These are phyloP conservation scores for Torymus texanus DNA, from an alignment of 2,888 invertebrate species.

Conservation along the genomic window DNA sequence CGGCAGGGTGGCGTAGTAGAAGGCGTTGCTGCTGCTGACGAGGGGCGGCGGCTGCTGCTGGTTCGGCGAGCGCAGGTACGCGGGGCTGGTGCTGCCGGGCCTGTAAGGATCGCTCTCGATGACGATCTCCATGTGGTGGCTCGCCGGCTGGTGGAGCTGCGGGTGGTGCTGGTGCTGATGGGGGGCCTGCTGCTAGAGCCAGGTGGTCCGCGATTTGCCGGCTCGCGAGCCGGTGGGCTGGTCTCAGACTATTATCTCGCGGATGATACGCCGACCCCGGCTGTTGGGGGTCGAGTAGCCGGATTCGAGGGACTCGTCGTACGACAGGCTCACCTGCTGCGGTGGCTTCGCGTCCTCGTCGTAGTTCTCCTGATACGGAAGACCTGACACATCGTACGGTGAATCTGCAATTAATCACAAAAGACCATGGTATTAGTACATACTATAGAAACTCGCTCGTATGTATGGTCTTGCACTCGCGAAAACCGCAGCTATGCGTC, in stretches of 20 bases:
- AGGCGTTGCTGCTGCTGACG: constrained; percentile 46
- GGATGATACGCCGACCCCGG: constrained; percentile 92
- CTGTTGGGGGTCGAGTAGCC: constrained; percentile 97
- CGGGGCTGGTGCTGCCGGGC: constrained; percentile 53
- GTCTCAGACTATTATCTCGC: constrained; percentile 93
- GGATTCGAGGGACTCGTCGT: constrained; percentile 94
- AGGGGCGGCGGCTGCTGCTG: constrained; percentile 48
- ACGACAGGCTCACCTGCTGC: constrained; percentile 90
- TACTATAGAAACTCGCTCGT: no score
- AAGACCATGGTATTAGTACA: constrained; percentile 21
- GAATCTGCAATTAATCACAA: constrained; percentile 81
- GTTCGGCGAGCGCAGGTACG: constrained; percentile 54
- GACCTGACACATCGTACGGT: constrained; percentile 94
- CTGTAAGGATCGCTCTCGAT: constrained; percentile 68
- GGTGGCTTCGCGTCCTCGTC: constrained; percentile 89
- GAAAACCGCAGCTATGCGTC: no score
- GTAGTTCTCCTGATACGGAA: constrained; percentile 89
- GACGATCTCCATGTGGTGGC: constrained; percentile 72
- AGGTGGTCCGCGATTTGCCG: constrained; percentile 73
- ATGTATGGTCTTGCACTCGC: no score
- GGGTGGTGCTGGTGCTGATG: constrained; percentile 57
- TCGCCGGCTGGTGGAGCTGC: constrained; percentile 57
- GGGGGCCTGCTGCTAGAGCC: constrained; percentile 75
- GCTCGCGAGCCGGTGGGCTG: constrained; percentile 74
- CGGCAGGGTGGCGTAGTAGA: constrained; percentile 64